Percentiles rank a stretch among this genome's conserved stretches.
Conservation (phyloP, 1,140 invertebrate species). For the Drosophila ananassae region DNA sequence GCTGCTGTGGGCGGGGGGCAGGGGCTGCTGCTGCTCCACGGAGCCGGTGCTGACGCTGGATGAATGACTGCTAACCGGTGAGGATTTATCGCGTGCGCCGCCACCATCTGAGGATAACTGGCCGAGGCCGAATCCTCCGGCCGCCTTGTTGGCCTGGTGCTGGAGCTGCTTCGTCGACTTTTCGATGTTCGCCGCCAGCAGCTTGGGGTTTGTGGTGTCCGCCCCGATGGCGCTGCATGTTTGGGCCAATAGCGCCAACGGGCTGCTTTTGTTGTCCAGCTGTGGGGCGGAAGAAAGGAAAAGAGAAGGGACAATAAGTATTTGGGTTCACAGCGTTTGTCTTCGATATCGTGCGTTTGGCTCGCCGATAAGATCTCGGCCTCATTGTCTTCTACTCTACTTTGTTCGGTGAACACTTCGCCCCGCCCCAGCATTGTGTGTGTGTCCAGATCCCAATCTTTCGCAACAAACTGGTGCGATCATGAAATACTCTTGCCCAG, state of each 20-base stretch:
- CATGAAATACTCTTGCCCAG: constrained; percentile 26
- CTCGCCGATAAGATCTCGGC: constrained; percentile 38
- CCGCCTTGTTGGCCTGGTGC: constrained; percentile 46
- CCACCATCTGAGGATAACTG: constrained; percentile 48
- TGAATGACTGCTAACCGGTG: constrained; percentile 84
- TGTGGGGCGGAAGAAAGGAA: constrained; percentile 86
- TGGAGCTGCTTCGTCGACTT: constrained; percentile 86
- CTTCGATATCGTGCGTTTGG: constrained; percentile 52
- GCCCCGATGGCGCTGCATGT: constrained; percentile 98
- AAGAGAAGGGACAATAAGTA: constrained; percentile 1
- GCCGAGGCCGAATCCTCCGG: constrained; percentile 23
- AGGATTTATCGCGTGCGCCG: constrained; percentile 86
- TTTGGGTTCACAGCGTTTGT: constrained; percentile 17
- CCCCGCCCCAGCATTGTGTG: constrained; percentile 12
- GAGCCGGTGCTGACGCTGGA: constrained; percentile 80
- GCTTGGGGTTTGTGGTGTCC: constrained; percentile 90
- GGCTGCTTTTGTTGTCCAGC: constrained; percentile 98
- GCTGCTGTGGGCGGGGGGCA: constrained; percentile 63
- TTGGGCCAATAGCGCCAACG: constrained; percentile 95
- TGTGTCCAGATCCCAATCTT: constrained; percentile 41
- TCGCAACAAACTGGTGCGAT: constrained; percentile 40
- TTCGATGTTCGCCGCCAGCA: constrained; percentile 88
- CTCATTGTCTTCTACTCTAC: constrained; percentile 42
- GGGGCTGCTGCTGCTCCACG: constrained; percentile 80
- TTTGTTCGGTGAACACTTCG: constrained; percentile 54